Conservation (phyloP, 2,797 vertebrate genomes). For the Clarias pachynema region DNA sequence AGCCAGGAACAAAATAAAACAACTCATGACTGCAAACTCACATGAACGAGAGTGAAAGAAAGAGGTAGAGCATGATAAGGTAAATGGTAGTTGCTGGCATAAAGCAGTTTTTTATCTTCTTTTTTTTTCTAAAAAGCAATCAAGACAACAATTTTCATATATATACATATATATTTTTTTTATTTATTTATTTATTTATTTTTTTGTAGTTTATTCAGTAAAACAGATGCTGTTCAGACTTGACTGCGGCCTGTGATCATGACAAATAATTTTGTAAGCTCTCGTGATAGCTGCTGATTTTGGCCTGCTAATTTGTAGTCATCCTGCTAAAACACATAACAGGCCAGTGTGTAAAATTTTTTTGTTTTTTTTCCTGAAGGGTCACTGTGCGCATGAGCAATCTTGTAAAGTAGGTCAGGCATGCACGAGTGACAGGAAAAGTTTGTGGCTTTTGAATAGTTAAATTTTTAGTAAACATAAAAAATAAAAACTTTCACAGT, state of each 20-base stretch:
- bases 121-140: background rate
- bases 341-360: background rate
- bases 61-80: background rate
- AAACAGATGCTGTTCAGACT: background rate
- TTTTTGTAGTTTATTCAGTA: background rate
- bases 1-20: constrained; percentile 25
- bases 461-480: too few species aligned
- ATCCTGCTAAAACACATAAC: background rate
- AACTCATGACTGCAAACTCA: background rate
- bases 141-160: too few species aligned
- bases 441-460: background rate
- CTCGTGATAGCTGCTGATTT: constrained; percentile 5
- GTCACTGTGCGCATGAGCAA: background rate
- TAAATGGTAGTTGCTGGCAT: background rate
- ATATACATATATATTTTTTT: too few species aligned
- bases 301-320: background rate
- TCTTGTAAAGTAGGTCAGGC: background rate
- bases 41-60: background rate
- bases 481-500: background rate
- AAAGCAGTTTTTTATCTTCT: background rate
- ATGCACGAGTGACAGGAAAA: background rate
- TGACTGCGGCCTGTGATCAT: background rate
- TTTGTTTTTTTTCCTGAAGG: too few species aligned
- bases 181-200: background rate
- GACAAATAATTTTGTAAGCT: background rate